These are phyloP conservation scores for Leucophenga maculata DNA, from an alignment of 2,888 invertebrate genomes.

Conservation along the genomic window DNA sequence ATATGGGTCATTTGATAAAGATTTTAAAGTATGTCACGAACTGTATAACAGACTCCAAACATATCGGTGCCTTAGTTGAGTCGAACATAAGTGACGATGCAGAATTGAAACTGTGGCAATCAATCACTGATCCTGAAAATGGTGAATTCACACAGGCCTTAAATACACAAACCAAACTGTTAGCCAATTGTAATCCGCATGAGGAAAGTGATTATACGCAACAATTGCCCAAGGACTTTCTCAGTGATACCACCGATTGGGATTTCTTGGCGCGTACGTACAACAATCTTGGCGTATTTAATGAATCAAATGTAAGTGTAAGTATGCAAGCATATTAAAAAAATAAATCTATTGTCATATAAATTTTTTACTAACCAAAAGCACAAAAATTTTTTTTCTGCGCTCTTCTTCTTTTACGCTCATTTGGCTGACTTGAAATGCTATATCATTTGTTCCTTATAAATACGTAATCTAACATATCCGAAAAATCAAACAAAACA, in stretches of 20 bases:
- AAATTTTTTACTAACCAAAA: not conserved
- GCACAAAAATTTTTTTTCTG: conserved; percentile 26
- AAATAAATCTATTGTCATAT: not conserved
- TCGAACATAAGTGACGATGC: conserved; percentile 74
- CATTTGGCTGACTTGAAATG: not conserved
- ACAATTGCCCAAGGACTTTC: conserved; percentile 61
- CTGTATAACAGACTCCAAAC: conserved; percentile 72
- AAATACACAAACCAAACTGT: conserved; percentile 64
- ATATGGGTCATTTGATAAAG: conserved; percentile 80
- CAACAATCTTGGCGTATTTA: conserved; percentile 46
- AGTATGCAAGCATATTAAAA: conserved; percentile 5
- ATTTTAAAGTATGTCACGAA: conserved; percentile 76
- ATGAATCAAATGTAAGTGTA: conserved; percentile 30
- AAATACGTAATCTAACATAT: not conserved
- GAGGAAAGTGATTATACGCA: conserved; percentile 62
- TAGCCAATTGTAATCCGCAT: conserved; percentile 71
- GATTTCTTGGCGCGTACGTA: conserved; percentile 39
- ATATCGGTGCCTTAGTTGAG: conserved; percentile 75
- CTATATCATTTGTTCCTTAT: conserved; percentile 17
- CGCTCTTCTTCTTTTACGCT: not conserved
- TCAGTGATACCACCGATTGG: conserved; percentile 49
- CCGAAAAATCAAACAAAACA: conserved; percentile 26
- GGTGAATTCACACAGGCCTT: conserved; percentile 68
- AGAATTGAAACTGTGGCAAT: conserved; percentile 73
- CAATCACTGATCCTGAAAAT: conserved; percentile 64